Evolutionary conservation across 1,140 invertebrate species (phyloP).

Genomic region (Phocides pigmalion): DNA sequence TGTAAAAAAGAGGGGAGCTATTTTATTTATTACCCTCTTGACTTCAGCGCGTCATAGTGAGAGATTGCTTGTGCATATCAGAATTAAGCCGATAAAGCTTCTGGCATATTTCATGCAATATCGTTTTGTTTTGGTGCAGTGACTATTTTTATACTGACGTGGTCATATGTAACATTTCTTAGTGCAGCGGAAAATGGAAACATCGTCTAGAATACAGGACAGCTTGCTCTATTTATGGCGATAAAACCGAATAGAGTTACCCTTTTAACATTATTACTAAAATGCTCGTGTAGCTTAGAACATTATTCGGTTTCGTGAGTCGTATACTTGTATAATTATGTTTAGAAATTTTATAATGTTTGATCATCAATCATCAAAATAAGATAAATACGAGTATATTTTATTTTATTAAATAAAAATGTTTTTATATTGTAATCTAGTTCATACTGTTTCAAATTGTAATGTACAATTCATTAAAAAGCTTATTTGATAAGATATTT

Average conservation of each 20-base stretch:
- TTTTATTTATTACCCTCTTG: slow-evolving; percentile 83
- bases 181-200: slow-evolving; percentile 52
- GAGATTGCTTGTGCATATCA: slow-evolving; percentile 60
- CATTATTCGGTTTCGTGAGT: background rate
- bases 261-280: background rate
- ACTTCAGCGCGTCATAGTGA: slow-evolving; percentile 65
- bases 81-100: slow-evolving; percentile 40
- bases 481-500: too few relatives aligned
- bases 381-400: too few relatives aligned
- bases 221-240: slow-evolving; percentile 15
- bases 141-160: slow-evolving; percentile 36
- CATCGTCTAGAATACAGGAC: slow-evolving; percentile 4
- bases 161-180: slow-evolving; percentile 43
- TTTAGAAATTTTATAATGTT: too few relatives aligned
- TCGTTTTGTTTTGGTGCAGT: slow-evolving; percentile 7
- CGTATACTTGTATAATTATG: too few relatives aligned
- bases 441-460: too few relatives aligned
- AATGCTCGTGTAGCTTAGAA: background rate
- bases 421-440: too few relatives aligned
- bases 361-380: too few relatives aligned
- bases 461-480: too few relatives aligned
- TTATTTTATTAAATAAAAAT: too few relatives aligned
- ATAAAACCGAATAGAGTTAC: slow-evolving; percentile 5
- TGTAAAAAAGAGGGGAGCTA: slow-evolving; percentile 75
- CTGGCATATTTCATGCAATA: slow-evolving; percentile 26